A percentile compares a stretch with the other conserved stretches of the same genome.
Evolutionary conservation across 2,888 invertebrate genomes (phyloP).

Genomic region (Paralinhomoeus sp.): DNA sequence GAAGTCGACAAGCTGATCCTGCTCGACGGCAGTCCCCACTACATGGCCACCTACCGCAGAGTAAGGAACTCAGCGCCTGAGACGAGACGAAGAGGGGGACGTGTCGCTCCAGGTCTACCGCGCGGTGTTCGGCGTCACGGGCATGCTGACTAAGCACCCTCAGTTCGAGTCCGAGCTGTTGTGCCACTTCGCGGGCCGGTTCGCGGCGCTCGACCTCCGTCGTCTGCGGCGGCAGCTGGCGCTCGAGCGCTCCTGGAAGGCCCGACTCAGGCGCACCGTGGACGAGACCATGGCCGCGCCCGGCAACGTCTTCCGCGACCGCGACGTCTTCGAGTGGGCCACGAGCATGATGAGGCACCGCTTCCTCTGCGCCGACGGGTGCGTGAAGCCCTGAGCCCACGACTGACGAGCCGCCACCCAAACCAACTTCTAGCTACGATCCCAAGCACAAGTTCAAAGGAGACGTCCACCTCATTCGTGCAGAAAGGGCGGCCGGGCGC

Average conservation of each 20-base stretch:
- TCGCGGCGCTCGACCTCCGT: constrained; percentile 45
- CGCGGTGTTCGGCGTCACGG: constrained; percentile 23
- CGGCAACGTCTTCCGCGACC: constrained; percentile 29
- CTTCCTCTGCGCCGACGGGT: constrained; percentile 26
- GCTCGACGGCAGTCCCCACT: constrained; percentile 46
- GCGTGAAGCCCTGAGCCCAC: neutral
- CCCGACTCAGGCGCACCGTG: constrained; percentile 36
- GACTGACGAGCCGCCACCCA: neutral
- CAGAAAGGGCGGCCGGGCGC: constrained; percentile 50
- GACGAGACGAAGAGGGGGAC: too few species aligned
- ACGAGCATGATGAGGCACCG: constrained; percentile 22
- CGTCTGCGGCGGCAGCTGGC: constrained; percentile 38
- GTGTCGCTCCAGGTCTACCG: constrained; percentile 19
- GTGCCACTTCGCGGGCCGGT: constrained; percentile 56
- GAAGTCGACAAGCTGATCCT: constrained; percentile 38
- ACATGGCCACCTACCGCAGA: constrained; percentile 23
- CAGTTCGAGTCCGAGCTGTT: constrained; percentile 37
- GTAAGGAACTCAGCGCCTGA: constrained; percentile 3
- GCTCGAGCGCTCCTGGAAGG: constrained; percentile 38
- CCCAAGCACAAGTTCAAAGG: constrained; percentile 39
- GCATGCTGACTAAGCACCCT: constrained; percentile 22
- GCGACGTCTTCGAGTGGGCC: constrained; percentile 22
- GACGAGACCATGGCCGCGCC: constrained; percentile 34
- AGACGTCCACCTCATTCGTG: constrained; percentile 55
- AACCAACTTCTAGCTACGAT: constrained; percentile 42